phyloP scores from a whole-genome alignment of 2,888 invertebrate species.

The Brassicogethes aeneus region DNA sequence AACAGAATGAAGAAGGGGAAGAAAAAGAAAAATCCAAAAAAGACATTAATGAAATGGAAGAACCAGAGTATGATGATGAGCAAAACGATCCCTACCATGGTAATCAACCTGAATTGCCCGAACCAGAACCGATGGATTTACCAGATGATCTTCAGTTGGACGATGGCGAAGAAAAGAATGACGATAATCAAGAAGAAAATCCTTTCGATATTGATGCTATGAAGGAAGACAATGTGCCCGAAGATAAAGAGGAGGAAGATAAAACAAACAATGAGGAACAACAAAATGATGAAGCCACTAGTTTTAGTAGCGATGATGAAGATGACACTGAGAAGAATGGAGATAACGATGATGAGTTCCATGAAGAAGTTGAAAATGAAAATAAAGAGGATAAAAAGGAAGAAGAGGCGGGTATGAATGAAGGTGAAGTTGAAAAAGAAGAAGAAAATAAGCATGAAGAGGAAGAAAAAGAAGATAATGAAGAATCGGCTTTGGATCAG shows the following conservation, averaged over 20 bases:
- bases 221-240: constrained; percentile 48
- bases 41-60: constrained; percentile 78
- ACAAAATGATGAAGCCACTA: constrained; percentile 30
- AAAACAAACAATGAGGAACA: constrained; percentile 31
- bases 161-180: constrained; percentile 55
- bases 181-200: constrained; percentile 62
- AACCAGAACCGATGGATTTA: constrained; percentile 79
- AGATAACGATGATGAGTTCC: constrained; percentile 36
- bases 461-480: constrained; percentile 39
- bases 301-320: constrained; percentile 34
- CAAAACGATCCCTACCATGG: constrained; percentile 79
- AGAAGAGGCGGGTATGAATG: constrained; percentile 21
- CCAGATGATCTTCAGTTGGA: constrained; percentile 82
- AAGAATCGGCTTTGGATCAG: constrained; percentile 30
- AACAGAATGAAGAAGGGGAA: constrained; percentile 48
- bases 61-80: constrained; percentile 69
- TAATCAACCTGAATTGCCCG: constrained; percentile 64
- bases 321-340: constrained; percentile 24
- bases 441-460: constrained; percentile 14
- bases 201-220: constrained; percentile 79
- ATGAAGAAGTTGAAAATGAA: constrained; percentile 34
- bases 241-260: constrained; percentile 38
- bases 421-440: constrained; percentile 26
- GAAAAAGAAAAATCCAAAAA: constrained; percentile 45
- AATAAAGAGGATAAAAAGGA: constrained; percentile 31